Base-by-base conservation (phyloP, 1,140 invertebrate genomes). In the Drosophila repletoides region DNA sequence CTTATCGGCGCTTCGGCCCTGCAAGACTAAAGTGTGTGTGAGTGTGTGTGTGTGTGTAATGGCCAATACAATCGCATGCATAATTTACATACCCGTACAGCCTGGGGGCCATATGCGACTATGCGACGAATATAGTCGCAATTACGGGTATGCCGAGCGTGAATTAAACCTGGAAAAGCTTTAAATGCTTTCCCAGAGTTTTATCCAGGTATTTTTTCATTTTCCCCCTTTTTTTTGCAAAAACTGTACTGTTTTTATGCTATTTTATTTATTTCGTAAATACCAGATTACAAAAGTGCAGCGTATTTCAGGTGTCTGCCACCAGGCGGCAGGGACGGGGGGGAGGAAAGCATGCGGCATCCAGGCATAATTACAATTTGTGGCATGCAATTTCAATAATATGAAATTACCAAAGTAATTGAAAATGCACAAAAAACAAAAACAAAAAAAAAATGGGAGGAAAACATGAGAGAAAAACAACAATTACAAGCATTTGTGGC, bases 331-430 rank as follows among this genome's bases (percentile, higher is more conserved):
- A 10, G 7, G 24, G 34, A 15, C 36, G 45, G 45, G 52, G 33
- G 56, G 2, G 2, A 14, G 3, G n/a, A 17, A 10, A 34, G 7
- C 15, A 34, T 28, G 21, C 40, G 58, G 66, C 58, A 61, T n/a
- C n/a, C n/a, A 75, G 60, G 60, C 70, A 88, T 84, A 88, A 88
- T 88, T 88, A 88, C 77, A 88, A 79, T 88, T 79, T 76, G 74
- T 72, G 84, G 72, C 68, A 45, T 88, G 70, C 76, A 73, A 88
- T 88, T 88, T 88, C 79, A 79, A 79, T 79, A 88, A 88, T 88
- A 88, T 88, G 70, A 88, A 88, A 88, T 88, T 88, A 84, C 79
- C 77, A 88, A 88, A 88, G 84, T 88, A 76, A 84, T 79, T 86
- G 69, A 51, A 71, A 74, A 71, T 71, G 31, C 67, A 70, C 60